Conservation (phyloP, 2,113 vertebrate genomes). For the Megaceryle torquata region DNA sequence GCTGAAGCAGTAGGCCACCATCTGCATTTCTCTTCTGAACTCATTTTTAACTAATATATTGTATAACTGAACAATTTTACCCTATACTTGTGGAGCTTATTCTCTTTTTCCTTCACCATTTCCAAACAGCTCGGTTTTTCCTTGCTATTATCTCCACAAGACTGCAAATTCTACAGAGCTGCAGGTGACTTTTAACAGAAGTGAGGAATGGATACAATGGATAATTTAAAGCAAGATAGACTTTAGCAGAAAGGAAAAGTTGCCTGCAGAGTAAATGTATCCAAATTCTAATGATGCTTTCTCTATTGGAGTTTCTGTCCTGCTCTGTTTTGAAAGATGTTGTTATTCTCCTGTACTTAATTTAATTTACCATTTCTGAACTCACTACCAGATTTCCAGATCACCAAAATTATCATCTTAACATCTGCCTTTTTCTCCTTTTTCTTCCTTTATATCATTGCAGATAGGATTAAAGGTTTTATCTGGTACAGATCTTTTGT, state of each 20-base stretch:
- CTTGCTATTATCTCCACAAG: slow-evolving; percentile 36
- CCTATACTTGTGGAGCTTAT: not conserved
- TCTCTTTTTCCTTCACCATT: slow-evolving; percentile 13
- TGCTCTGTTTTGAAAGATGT: slow-evolving; percentile 38
- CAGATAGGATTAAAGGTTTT: slow-evolving; percentile 26
- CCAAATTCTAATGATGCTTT: slow-evolving; percentile 25
- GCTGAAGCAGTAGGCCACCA: slow-evolving; percentile 27
- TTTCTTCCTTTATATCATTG: slow-evolving; percentile 32
- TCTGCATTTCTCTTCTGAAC: not conserved
- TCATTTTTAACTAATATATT: slow-evolving; percentile 38
- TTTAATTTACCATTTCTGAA: slow-evolving; percentile 56
- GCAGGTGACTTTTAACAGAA: slow-evolving; percentile 46
- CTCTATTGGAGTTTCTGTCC: not conserved
- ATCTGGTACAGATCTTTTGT: slow-evolving; percentile 22
- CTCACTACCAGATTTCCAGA: slow-evolving; percentile 26
- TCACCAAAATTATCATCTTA: slow-evolving; percentile 31
- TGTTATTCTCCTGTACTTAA: slow-evolving; percentile 31
- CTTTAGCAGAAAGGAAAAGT: slow-evolving; percentile 29
- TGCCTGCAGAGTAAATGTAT: slow-evolving; percentile 37
- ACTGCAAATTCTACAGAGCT: slow-evolving; percentile 27
- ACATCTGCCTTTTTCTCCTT: slow-evolving; percentile 33
- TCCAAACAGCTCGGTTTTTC: slow-evolving; percentile 35
- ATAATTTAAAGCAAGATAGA: slow-evolving; percentile 52
- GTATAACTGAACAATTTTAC: slow-evolving; percentile 34
- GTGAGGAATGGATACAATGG: slow-evolving; percentile 21